Conservation (phyloP, 2,113 vertebrate species). For the Solenodon paradoxus region DNA sequence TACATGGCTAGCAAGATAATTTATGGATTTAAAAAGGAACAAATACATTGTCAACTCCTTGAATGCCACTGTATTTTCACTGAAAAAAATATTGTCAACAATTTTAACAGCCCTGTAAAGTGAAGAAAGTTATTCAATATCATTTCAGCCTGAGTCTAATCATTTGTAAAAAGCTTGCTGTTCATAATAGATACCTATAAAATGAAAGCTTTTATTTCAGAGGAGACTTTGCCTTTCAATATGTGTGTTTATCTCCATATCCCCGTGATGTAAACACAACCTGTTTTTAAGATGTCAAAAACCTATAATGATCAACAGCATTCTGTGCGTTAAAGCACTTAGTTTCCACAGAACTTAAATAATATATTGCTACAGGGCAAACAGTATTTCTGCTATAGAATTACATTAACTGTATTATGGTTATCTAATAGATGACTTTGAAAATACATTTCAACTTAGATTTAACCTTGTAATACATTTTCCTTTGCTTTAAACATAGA, state of each 20-base stretch:
- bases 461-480: constrained; percentile 74
- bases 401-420: constrained; percentile 76
- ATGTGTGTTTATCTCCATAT: constrained; percentile 54
- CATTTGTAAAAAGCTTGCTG: constrained; percentile 57
- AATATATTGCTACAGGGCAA: constrained; percentile 63
- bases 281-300: constrained; percentile 75
- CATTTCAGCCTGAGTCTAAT: constrained; percentile 39
- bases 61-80: constrained; percentile 24
- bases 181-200: constrained; percentile 70
- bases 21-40: background rate
- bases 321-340: constrained; percentile 62
- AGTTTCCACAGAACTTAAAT: constrained; percentile 71
- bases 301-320: constrained; percentile 68
- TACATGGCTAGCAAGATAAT: background rate
- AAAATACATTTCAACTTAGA: constrained; percentile 68
- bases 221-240: constrained; percentile 48
- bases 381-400: constrained; percentile 52
- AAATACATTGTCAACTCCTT: constrained; percentile 23
- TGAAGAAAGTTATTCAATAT: constrained; percentile 28
- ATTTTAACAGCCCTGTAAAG: constrained; percentile 41
- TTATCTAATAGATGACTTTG: constrained; percentile 65
- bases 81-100: constrained; percentile 42
- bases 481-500: constrained; percentile 63
- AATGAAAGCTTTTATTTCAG: constrained; percentile 61
- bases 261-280: constrained; percentile 45